phyloP scores from a whole-genome alignment of 2,113 vertebrate genomes.

The Ranitomeya imitator region DNA sequence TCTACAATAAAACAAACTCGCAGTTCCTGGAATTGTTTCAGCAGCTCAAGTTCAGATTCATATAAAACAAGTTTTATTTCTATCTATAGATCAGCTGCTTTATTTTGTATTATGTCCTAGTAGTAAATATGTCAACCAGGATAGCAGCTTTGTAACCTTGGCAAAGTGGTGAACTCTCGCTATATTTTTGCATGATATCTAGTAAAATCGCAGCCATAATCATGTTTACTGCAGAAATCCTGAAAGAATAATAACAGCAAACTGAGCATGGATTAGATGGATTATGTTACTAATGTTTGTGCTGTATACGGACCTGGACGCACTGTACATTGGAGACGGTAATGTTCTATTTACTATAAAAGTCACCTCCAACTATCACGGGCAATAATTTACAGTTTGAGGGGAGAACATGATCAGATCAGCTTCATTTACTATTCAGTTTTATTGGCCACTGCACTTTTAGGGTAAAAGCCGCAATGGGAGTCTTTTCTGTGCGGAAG shows the following conservation, averaged over 20 bases:
- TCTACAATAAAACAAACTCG: too few relatives aligned
- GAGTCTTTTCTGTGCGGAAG: slow-evolving; percentile 24
- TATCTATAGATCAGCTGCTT: not conserved
- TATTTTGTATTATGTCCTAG: not conserved
- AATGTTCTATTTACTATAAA: not conserved
- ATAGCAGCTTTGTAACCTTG: not conserved
- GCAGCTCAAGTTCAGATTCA: too few relatives aligned
- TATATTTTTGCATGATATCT: not conserved
- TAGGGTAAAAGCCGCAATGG: slow-evolving; percentile 35
- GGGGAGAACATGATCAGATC: not conserved
- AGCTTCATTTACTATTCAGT: slow-evolving; percentile 12
- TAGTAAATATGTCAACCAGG: not conserved
- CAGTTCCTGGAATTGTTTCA: too few relatives aligned
- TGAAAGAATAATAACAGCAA: not conserved
- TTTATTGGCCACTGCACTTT: slow-evolving; percentile 27
- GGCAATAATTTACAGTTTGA: not conserved
- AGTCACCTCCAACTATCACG: not conserved
- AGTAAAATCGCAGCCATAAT: not conserved
- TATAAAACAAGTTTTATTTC: slow-evolving; percentile 1
- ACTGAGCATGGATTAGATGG: not conserved
- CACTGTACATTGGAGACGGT: not conserved
- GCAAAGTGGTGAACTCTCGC: not conserved
- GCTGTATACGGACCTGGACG: not conserved
- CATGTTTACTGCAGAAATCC: not conserved
- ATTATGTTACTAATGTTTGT: not conserved